Percentiles rank a stretch among this genome's conserved stretches.
Evolutionary conservation across 1,140 invertebrate species (phyloP).

Genomic region (Neodiprion fabricii): DNA sequence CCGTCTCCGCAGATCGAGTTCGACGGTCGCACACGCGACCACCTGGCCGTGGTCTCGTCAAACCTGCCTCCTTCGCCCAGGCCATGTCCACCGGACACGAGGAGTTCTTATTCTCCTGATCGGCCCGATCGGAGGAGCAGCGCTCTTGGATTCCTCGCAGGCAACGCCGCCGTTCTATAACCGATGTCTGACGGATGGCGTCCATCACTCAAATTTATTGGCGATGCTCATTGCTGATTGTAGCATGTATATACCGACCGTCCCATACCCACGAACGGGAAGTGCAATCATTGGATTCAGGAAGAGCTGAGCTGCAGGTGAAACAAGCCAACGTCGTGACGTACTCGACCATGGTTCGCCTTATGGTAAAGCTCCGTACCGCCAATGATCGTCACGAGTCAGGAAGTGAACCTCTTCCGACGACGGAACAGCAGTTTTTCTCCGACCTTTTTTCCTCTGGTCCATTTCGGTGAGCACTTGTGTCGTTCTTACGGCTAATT

Average conservation of each 20-base stretch:
- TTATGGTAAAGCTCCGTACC: neutral
- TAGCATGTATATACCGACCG: neutral
- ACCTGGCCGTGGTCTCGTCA: slow-evolving; percentile 30
- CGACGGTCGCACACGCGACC: slow-evolving; percentile 29
- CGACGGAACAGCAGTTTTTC: no score
- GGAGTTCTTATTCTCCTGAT: no score
- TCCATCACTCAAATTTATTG: slow-evolving; percentile 23
- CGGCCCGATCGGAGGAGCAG: no score
- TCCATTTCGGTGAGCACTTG: no score
- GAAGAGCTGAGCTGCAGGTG: neutral
- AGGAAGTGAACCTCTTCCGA: neutral
- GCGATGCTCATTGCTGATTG: slow-evolving; percentile 9
- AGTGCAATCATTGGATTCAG: neutral
- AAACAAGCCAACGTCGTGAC: slow-evolving; percentile 5
- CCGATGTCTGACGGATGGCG: slow-evolving; percentile 18
- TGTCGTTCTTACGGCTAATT: no score
- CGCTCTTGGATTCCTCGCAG: no score
- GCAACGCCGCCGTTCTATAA: neutral
- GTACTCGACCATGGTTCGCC: slow-evolving; percentile 14
- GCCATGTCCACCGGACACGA: slow-evolving; percentile 21
- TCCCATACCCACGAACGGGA: neutral
- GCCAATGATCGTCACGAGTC: neutral
- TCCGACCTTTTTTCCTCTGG: no score
- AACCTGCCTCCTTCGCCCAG: slow-evolving; percentile 21
- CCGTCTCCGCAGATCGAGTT: neutral